Percentiles rank a stretch among this genome's conserved stretches.
phyloP scores from a whole-genome alignment of 2,888 invertebrate genomes.

The Meteorus cinctellus region DNA sequence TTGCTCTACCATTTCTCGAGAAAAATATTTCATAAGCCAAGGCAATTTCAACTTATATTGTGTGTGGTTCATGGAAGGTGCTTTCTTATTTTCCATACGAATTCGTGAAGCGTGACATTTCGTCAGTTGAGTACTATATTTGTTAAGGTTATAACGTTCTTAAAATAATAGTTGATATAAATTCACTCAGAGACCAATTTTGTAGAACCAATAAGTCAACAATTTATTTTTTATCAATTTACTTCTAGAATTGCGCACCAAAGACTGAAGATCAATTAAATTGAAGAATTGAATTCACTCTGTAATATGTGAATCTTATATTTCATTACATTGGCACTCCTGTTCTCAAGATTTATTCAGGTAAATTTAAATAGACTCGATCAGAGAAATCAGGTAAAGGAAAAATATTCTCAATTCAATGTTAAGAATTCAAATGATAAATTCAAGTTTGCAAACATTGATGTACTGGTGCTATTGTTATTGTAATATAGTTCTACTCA shows the following conservation, averaged over 20 bases:
- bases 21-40: constrained; percentile 26
- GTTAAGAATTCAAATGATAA: neutral
- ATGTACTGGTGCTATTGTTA: neutral
- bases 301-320: too few species aligned
- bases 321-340: too few species aligned
- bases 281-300: too few species aligned
- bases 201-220: neutral
- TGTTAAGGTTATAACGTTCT: constrained; percentile 2
- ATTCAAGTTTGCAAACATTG: too few species aligned
- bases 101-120: constrained; percentile 30
- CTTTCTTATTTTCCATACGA: constrained; percentile 14
- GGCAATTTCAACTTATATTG: constrained; percentile 23
- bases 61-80: constrained; percentile 16
- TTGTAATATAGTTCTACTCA: neutral
- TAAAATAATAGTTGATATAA: neutral
- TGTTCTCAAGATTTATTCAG: too few species aligned
- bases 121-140: constrained; percentile 16
- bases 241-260: too few species aligned
- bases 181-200: neutral
- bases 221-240: too few species aligned
- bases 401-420: neutral
- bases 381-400: too few species aligned
- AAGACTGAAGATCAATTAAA: too few species aligned
- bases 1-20: constrained; percentile 6
- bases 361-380: too few species aligned